Conservation (phyloP, 2,888 invertebrate species). For the Heliconius charithonia region DNA sequence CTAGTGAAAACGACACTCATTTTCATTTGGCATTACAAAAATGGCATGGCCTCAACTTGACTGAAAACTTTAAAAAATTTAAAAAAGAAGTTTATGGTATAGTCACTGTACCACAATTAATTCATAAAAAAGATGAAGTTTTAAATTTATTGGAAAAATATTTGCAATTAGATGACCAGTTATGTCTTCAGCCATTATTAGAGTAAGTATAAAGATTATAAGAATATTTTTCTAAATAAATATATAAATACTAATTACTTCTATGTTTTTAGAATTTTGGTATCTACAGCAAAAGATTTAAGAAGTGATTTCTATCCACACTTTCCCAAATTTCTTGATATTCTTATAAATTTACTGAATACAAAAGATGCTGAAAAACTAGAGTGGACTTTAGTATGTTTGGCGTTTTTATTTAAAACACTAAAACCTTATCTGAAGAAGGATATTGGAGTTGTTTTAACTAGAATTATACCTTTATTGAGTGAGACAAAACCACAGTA, state of each 20-base stretch:
- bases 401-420: slow-evolving; percentile 96
- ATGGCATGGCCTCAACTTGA: slow-evolving; percentile 95
- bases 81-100: slow-evolving; percentile 89
- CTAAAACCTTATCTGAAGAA: slow-evolving; percentile 92
- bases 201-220: slow-evolving; percentile 86
- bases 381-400: slow-evolving; percentile 92
- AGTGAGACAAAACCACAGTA: slow-evolving; percentile 91
- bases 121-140: slow-evolving; percentile 91
- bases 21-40: slow-evolving; percentile 93
- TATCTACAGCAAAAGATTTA: slow-evolving; percentile 93
- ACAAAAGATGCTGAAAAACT: slow-evolving; percentile 92
- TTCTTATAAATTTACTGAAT: slow-evolving; percentile 87
- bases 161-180: slow-evolving; percentile 87
- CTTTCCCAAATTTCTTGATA: slow-evolving; percentile 89
- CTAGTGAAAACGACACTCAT: slow-evolving; percentile 89
- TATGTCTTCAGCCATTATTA: slow-evolving; percentile 91
- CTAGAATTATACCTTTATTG: slow-evolving; percentile 89
- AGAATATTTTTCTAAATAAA: neutral
- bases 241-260: slow-evolving; percentile 8
- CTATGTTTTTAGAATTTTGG: slow-evolving; percentile 86
- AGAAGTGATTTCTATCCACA: slow-evolving; percentile 94
- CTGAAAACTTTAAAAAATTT: slow-evolving; percentile 91
- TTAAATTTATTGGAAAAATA: slow-evolving; percentile 88
- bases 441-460: slow-evolving; percentile 89
- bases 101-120: slow-evolving; percentile 92